phyloP scores from a whole-genome alignment of 2,888 invertebrate genomes.

The Oligia strigilis region DNA sequence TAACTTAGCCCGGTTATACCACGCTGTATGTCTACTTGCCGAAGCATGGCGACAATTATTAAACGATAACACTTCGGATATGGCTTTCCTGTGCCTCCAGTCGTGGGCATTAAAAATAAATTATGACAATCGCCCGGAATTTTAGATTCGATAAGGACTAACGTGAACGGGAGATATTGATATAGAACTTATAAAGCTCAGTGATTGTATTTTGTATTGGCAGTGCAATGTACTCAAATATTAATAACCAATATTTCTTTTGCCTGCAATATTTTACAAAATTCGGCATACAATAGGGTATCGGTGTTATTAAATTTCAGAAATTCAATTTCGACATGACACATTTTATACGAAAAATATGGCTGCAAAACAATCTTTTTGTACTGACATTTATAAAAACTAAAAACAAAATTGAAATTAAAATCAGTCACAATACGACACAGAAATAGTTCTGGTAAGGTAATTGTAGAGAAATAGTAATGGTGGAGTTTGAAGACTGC shows the following conservation, averaged over 20 bases:
- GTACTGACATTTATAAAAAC: not conserved
- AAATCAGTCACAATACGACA: conserved; percentile 64
- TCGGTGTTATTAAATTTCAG: conserved; percentile 9
- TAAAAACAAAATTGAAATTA: conserved; percentile 53
- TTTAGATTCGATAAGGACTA: conserved; percentile 52
- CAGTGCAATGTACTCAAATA: conserved; percentile 1
- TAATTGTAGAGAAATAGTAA: conserved; percentile 76
- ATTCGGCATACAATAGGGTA: not conserved
- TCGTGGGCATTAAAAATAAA: conserved; percentile 56
- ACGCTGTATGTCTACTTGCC: conserved; percentile 44
- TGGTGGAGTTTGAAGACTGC: conserved; percentile 67
- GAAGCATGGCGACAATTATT: conserved; percentile 63
- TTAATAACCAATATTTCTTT: conserved; percentile 4
- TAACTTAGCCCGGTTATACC: conserved; percentile 57
- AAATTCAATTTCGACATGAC: conserved; percentile 21
- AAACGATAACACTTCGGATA: conserved; percentile 65
- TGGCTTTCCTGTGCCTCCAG: conserved; percentile 62
- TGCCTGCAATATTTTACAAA: conserved; percentile 2
- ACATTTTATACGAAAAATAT: conserved; percentile 24
- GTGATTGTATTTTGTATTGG: not conserved
- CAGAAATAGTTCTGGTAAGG: conserved; percentile 71
- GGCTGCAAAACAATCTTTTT: not conserved
- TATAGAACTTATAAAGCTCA: conserved; percentile 32
- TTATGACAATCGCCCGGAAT: conserved; percentile 55
- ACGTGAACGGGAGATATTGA: conserved; percentile 30